phyloP scores from a whole-genome alignment of 1,140 invertebrate genomes.

The Orchestia grillus region DNA sequence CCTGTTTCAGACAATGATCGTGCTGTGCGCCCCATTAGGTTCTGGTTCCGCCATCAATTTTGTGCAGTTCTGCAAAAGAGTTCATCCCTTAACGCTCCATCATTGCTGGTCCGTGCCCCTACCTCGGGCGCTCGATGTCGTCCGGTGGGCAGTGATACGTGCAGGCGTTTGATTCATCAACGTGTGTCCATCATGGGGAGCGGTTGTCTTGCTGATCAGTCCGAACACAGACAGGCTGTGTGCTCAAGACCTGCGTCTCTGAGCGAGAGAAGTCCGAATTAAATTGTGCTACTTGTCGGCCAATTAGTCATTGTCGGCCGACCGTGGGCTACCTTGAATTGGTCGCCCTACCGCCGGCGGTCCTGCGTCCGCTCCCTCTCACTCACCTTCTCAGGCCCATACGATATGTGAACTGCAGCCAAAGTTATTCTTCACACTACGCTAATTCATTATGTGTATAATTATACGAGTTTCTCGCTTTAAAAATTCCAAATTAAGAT shows the following conservation, averaged over 20 bases:
- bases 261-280: slow-evolving; percentile 42
- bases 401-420: background rate
- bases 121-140: background rate
- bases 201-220: slow-evolving; percentile 28
- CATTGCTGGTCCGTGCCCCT: background rate
- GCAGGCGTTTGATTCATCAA: slow-evolving; percentile 29
- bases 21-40: background rate
- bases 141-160: background rate
- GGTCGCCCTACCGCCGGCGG: background rate
- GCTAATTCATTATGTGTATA: too few relatives aligned
- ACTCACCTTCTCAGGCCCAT: background rate
- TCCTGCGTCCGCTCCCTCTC: background rate
- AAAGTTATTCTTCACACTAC: background rate
- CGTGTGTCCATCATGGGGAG: background rate
- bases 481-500: too few relatives aligned
- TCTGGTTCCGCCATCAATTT: background rate
- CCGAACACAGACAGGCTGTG: slow-evolving; percentile 5
- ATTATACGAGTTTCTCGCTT: too few relatives aligned
- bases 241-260: slow-evolving; percentile 37
- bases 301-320: slow-evolving; percentile 47
- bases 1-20: background rate
- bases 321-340: background rate
- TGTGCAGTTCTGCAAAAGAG: background rate
- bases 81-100: background rate
- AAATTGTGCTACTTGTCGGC: slow-evolving; percentile 52